Evolutionary conservation across 2,113 vertebrate genomes (phyloP).

Genomic region (Dicentrarchus labrax): DNA sequence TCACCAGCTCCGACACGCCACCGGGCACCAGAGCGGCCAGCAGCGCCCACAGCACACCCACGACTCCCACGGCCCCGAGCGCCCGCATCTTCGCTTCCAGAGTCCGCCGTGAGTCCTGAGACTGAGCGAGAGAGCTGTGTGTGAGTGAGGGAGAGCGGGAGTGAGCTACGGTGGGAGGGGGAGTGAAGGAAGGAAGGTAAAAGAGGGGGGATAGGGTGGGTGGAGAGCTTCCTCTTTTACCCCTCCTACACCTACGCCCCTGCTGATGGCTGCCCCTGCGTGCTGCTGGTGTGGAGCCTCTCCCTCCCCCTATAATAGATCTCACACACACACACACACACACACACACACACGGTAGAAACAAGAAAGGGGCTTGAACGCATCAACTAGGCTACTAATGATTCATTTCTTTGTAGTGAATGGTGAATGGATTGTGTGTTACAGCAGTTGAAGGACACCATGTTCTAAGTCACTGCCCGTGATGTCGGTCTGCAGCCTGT

Average conservation of each 20-base stretch:
- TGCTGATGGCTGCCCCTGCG: background rate
- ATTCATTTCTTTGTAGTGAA: background rate
- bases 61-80: slow-evolving; percentile 56
- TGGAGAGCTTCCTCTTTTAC: slow-evolving; percentile 34
- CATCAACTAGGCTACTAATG: background rate
- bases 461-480: background rate
- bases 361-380: background rate
- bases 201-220: slow-evolving; percentile 25
- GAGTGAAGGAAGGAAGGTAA: slow-evolving; percentile 45
- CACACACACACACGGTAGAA: background rate
- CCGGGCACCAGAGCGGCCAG: slow-evolving; percentile 61
- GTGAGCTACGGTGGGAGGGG: slow-evolving; percentile 28
- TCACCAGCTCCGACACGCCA: slow-evolving; percentile 63
- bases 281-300: slow-evolving; percentile 11
- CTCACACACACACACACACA: background rate
- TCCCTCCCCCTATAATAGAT: background rate
- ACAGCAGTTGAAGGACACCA: background rate
- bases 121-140: background rate
- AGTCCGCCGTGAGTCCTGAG: slow-evolving; percentile 36
- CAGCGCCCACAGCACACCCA: slow-evolving; percentile 62
- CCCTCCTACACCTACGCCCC: slow-evolving; percentile 56
- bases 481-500: slow-evolving; percentile 4
- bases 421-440: background rate
- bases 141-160: background rate
- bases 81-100: slow-evolving; percentile 77